These are phyloP conservation scores for Saccopteryx bilineata DNA, from an alignment of 2,113 vertebrate species.

Conservation along the genomic window DNA sequence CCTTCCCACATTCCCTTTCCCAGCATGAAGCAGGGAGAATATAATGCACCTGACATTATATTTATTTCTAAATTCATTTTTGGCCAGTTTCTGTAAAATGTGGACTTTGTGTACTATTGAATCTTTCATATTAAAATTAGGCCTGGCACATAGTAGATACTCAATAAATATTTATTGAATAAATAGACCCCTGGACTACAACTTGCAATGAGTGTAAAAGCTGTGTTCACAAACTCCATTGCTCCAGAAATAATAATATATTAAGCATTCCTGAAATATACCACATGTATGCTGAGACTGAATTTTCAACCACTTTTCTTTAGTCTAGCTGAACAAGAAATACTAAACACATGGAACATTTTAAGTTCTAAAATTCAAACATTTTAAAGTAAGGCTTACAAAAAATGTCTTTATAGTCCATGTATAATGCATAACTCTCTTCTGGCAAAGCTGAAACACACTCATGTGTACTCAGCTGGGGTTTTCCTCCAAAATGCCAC, in stretches of 20 bases:
- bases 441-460: constrained; percentile 66
- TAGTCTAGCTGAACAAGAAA: constrained; percentile 69
- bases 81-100: background rate
- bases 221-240: constrained; percentile 38
- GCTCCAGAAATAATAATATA: constrained; percentile 50
- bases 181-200: constrained; percentile 21
- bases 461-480: constrained; percentile 72
- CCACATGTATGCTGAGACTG: constrained; percentile 51
- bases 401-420: constrained; percentile 76
- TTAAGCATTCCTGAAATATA: constrained; percentile 69
- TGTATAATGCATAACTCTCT: constrained; percentile 81
- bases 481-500: constrained; percentile 68
- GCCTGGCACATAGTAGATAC: background rate
- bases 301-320: constrained; percentile 71
- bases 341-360: constrained; percentile 80
- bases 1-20: constrained; percentile 12
- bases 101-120: background rate
- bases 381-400: constrained; percentile 76
- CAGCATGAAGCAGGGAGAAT: constrained; percentile 36
- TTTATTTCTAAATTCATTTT: constrained; percentile 40
- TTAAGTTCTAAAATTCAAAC: constrained; percentile 78
- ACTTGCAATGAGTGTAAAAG: background rate
- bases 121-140: background rate
- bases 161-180: constrained; percentile 31
- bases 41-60: background rate